phyloP scores from a whole-genome alignment of 2,797 vertebrate genomes.

The Gymnothorax javanicus region DNA sequence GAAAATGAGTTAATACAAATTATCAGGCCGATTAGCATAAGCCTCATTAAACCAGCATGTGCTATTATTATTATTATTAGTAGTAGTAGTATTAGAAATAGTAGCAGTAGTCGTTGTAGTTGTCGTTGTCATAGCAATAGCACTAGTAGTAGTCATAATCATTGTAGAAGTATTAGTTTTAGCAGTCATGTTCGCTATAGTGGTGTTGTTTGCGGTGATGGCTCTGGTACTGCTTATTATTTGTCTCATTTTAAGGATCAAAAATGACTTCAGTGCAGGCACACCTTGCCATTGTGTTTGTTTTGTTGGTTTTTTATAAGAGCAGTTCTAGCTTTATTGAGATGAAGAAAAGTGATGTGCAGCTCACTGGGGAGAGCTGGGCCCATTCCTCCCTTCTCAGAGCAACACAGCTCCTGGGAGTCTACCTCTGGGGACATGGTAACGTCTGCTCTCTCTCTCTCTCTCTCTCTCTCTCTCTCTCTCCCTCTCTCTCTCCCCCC shows the following conservation, averaged over 20 bases:
- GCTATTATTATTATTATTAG: not conserved
- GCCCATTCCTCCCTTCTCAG: not conserved
- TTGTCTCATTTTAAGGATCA: not conserved
- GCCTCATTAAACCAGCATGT: not conserved
- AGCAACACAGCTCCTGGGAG: not conserved
- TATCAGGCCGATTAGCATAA: slow-evolving; percentile 59
- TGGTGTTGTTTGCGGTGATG: no score
- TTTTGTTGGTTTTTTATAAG: not conserved
- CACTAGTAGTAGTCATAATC: no score
- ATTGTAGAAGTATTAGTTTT: no score
- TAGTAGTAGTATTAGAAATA: not conserved
- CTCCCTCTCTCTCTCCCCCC: no score
- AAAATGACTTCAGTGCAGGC: not conserved
- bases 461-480: no score
- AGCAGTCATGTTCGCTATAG: no score
- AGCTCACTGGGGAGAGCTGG: not conserved
- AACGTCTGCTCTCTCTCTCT: not conserved
- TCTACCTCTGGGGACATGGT: not conserved
- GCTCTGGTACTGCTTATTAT: no score
- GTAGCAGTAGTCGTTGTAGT: no score
- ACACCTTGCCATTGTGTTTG: not conserved
- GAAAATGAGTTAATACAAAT: slow-evolving; percentile 65
- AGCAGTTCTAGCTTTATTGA: not conserved
- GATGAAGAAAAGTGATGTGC: not conserved
- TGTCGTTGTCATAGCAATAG: no score